phyloP scores from a whole-genome alignment of 1,140 invertebrate genomes.

The Antheraea pernyi region DNA sequence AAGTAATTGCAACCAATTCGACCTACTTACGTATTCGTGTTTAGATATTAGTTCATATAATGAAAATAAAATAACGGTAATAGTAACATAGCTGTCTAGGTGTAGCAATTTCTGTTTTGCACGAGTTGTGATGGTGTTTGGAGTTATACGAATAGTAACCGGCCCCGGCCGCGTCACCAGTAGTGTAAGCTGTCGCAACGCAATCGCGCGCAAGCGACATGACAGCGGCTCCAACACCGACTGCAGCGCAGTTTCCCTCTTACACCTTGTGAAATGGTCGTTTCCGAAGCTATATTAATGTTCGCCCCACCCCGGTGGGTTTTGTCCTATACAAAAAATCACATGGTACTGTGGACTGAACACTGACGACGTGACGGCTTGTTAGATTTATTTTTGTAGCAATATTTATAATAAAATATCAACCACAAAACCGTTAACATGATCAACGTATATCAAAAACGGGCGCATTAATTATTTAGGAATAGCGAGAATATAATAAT shows the following conservation, averaged over 20 bases:
- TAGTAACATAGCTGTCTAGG: constrained; percentile 39
- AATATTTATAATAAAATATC: constrained; percentile 7
- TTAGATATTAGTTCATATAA: not conserved
- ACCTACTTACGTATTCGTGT: not conserved
- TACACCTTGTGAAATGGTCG: constrained; percentile 75
- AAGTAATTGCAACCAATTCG: not conserved
- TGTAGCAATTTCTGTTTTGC: constrained; percentile 66
- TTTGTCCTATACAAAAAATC: constrained; percentile 66
- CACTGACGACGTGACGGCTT: not conserved
- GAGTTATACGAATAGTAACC: constrained; percentile 24
- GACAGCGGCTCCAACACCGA: constrained; percentile 13
- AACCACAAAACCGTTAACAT: constrained; percentile 42
- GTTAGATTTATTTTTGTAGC: constrained; percentile 2
- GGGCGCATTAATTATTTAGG: constrained; percentile 22
- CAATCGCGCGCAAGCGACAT: constrained; percentile 31
- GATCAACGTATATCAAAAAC: constrained; percentile 40
- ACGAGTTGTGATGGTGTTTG: constrained; percentile 36
- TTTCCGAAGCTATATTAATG: constrained; percentile 75
- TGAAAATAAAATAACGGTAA: not conserved
- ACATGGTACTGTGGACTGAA: constrained; percentile 14
- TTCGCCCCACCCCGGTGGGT: constrained; percentile 59
- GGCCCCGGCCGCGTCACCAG: constrained; percentile 22
- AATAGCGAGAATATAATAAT: constrained; percentile 9
- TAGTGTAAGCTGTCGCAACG: constrained; percentile 62
- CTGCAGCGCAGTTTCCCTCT: constrained; percentile 52